phyloP scores from a whole-genome alignment of 2,797 vertebrate genomes.

The Carduelis carduelis region DNA sequence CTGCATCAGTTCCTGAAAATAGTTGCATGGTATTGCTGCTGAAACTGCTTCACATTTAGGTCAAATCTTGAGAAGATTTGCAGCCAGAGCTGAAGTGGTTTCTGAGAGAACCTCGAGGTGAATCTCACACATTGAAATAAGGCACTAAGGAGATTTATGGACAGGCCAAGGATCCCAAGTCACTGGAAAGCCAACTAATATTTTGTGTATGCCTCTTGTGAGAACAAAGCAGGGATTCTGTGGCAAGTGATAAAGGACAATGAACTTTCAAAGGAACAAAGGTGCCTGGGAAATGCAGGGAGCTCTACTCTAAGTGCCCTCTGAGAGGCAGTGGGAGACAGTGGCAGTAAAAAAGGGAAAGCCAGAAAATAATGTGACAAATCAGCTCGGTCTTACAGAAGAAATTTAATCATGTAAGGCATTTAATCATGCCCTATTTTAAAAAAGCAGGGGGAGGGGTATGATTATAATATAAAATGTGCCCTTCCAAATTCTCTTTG shows the following conservation, averaged over 20 bases:
- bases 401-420: neutral
- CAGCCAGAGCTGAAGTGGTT: neutral
- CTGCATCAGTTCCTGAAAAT: slow-evolving; percentile 10
- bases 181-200: neutral
- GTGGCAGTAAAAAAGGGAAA: neutral
- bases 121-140: neutral
- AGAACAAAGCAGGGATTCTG: neutral
- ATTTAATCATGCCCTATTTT: neutral
- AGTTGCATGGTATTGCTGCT: neutral
- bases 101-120: neutral
- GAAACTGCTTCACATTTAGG: slow-evolving; percentile 1
- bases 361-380: neutral
- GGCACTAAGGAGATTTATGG: neutral
- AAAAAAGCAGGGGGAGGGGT: neutral
- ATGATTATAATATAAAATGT: neutral
- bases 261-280: neutral
- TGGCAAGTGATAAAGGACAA: neutral
- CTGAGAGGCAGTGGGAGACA: too few relatives aligned
- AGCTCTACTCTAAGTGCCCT: neutral
- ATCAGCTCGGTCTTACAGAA: neutral
- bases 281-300: neutral
- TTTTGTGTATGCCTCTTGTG: neutral
- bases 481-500: neutral
- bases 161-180: neutral
- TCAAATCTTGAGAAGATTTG: neutral